phyloP scores from a whole-genome alignment of 92 coral and sea anemone genomes.

The Umimayanthus kanabou region DNA sequence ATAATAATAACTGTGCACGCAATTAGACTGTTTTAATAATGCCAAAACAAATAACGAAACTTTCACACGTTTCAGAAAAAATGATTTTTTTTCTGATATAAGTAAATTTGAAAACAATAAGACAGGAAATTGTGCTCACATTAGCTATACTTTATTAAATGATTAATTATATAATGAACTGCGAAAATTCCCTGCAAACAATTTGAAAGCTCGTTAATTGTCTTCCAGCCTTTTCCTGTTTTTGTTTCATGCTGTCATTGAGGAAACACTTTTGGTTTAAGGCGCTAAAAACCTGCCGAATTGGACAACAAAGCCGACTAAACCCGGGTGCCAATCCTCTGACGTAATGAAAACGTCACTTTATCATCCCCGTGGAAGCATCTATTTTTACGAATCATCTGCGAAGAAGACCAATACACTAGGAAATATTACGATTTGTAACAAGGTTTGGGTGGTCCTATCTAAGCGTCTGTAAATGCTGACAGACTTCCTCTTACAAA shows the following conservation, averaged over 20 bases:
- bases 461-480: neutral
- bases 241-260: conserved; percentile 2
- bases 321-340: conserved; percentile 4
- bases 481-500: neutral
- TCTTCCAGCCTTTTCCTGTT: conserved; percentile 37
- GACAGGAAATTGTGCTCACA: conserved; percentile 16
- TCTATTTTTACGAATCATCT: neutral
- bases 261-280: neutral
- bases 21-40: neutral
- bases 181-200: conserved; percentile 19
- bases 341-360: conserved; percentile 2
- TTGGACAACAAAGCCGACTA: neutral
- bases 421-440: neutral
- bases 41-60: neutral
- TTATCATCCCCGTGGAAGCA: neutral
- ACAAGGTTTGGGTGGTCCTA: neutral
- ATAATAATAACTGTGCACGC: neutral
- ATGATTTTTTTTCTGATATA: neutral
- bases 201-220: conserved; percentile 26
- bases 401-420: neutral
- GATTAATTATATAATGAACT: neutral
- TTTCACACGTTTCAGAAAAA: neutral
- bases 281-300: neutral
- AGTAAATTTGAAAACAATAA: neutral
- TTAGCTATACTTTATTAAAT: neutral